Base-by-base conservation (phyloP, 1,140 invertebrate species). In the Pseudoatta argentina region DNA sequence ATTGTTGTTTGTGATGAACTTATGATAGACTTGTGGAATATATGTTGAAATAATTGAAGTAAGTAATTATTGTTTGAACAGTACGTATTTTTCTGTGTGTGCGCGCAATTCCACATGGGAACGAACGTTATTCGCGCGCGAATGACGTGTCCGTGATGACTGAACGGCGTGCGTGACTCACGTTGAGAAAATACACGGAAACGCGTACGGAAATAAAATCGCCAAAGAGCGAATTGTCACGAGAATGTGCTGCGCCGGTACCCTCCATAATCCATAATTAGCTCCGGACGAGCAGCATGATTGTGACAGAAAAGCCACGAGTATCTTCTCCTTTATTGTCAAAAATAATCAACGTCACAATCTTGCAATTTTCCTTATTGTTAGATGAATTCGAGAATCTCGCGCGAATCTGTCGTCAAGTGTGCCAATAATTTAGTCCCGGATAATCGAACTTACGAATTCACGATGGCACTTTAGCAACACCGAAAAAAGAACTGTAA, bases 151-250 rank as follows among this genome's bases (percentile, higher is more conserved):
- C 79, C 79, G 79, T 83, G 79, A 83, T 69, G 79, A 55, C 39
- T 18, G 79, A 59, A 66, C 79, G 16, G 55, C 79, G 27, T 75
- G 79, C 63, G 69, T 83, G 79, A 83, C 79, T 83, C 79, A 83
- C 57, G 69, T 75, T 27, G 69, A 75, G 55, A 61, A 79, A 83
- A 83, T 83, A 83, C 79, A 83, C 79, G 79, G 79, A 75, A 83
- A 83, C 57, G 79, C 79, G 79, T 61, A 75, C 79, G 67, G 79
- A 83, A 83, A 83, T 83, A 83, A 83, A 83, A 83, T 83, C 69
- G 55, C 27, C 55, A 57, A 63, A 83, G 67, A 73, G 69, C 21
- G 53, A 48, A 75, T 30, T 82, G 79, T 82, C 53, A 39, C 53
- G 67, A n/a, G 78, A 27, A 21, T 44, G 39, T 7, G 24, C 10